Base-by-base conservation (phyloP, 1,140 invertebrate species). In the Drosophila serrata region DNA sequence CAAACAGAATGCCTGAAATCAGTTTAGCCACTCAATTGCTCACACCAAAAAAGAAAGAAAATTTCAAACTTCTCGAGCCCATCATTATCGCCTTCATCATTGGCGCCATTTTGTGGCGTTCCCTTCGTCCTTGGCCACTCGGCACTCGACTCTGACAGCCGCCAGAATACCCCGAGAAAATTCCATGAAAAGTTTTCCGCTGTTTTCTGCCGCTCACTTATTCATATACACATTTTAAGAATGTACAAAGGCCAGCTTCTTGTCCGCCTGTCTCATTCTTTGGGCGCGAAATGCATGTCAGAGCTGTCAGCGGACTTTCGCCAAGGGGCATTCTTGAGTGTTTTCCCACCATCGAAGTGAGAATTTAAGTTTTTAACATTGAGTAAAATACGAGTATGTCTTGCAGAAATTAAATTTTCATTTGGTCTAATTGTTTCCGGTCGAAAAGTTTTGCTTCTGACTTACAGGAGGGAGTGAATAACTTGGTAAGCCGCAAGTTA, bases 81-180 rank as follows among this genome's bases (percentile, higher is more conserved):
- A 61, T 48, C 42, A 60, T 53, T 64, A 69, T 73, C 45, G 19
- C 49, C 29, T 37, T 62, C 69, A 72, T 78, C 67, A 73, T 79
- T 57, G 76, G 60, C 76, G 76, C 68, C 78, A 79, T 74, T 79
- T 67, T 74, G 76, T 60, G 77, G 68, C 68, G 49, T 37, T 63
- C 8, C 45, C 22, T 22, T 62, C 67, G 40, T 33, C 22, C 58
- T 68, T 49, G 22, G 40, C n/a, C n/a, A 27, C 49, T 64, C 37
- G 58, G 12, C 43, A n/a, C 42, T 58, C 61, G 56, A 5, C 61
- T 59, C 60, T 61, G 58, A 62, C 75, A 72, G 65, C 51, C 57
- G 17, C 19, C 42, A 73, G 51, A 67, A 40, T 39, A 40, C 37
- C 35, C 46, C 35, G 27, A 46, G 40, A 62, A 79, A 63, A 79